Evolutionary conservation across 2,113 vertebrate genomes (phyloP), one percentile per base, ranked within the genome.

Genomic region (Myocastor coypus): DNA sequence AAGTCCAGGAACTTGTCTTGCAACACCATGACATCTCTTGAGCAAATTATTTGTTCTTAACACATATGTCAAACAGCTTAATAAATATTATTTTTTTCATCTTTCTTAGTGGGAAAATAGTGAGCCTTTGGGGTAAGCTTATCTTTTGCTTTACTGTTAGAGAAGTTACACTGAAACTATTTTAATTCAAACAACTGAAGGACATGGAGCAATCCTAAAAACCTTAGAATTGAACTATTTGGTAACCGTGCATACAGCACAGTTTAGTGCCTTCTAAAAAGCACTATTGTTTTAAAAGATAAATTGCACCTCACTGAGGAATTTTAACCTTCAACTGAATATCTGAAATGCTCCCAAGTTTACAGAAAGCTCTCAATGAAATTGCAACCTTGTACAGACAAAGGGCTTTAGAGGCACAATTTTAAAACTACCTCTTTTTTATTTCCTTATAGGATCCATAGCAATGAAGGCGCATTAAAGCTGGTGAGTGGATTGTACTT

Each of bases 171-270:
- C 50, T 97, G 82, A 85, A 83, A 88, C 24, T 86, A 50, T 93
- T 95, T 87, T 95, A 95, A 96, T 32, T 59, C 73, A 98, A 97
- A 97, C 7, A 91, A 73, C 42, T 96, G 71, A 96, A 88, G 66
- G 37, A 55, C 64, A 89, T 22, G 64, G 85, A 77, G 24, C 92
- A 66, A 7, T 93, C n/a, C 66, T 85, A 82, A 96, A 91, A 96
- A 87, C 50, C 30, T 81, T 55, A 63, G 71, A 91, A 90, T 85
- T 81, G 26, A 96, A 93, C 59, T 88, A 71, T 93, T 88, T 6
- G 30, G n/a, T 83, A 87, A 95, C 5, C 88, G 0, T 57, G 55
- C 37, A 11, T 90, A 26, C 20, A 87, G n/a, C 50, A 86, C 80
- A n/a, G n/a, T n/a, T n/a, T n/a, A n/a, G 61, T 83, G 24, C 11